Evolutionary conservation across 2,888 invertebrate genomes (phyloP).

Genomic region (Callosobruchus maculatus): DNA sequence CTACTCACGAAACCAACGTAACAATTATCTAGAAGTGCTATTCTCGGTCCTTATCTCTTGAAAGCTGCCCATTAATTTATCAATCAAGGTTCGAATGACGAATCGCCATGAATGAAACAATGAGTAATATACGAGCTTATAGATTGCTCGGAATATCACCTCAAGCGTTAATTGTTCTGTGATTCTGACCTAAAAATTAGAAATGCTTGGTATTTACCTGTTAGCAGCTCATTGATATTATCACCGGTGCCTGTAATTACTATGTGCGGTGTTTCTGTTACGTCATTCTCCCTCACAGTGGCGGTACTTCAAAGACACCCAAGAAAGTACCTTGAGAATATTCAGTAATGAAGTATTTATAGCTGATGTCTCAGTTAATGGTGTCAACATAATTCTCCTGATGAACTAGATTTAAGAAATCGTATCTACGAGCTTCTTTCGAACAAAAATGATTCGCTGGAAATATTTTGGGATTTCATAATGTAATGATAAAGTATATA

Average conservation of each 20-base stretch:
- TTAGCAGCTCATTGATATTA: conserved; percentile 4
- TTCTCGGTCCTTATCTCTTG: neutral
- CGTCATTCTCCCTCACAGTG: neutral
- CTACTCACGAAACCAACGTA: neutral
- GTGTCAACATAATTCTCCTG: neutral
- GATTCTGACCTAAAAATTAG: conserved; percentile 11
- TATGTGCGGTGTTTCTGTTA: conserved; percentile 2
- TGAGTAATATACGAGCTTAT: neutral
- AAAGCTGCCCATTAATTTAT: neutral
- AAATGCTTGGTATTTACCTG: conserved; percentile 10
- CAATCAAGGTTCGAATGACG: neutral
- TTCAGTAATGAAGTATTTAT: neutral
- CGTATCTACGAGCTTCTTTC: no score
- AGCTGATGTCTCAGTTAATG: neutral
- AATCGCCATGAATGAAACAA: neutral
- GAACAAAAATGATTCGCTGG: no score
- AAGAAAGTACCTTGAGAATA: neutral
- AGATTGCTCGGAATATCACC: neutral
- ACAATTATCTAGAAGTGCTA: neutral
- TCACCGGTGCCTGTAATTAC: conserved; percentile 4
- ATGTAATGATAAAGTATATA: no score
- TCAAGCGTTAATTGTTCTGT: conserved; percentile 5
- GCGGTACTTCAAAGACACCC: neutral
- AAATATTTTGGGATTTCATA: no score
- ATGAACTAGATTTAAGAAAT: neutral